phyloP scores from a whole-genome alignment of 2,797 vertebrate genomes.

The Acropternis orthonyx region DNA sequence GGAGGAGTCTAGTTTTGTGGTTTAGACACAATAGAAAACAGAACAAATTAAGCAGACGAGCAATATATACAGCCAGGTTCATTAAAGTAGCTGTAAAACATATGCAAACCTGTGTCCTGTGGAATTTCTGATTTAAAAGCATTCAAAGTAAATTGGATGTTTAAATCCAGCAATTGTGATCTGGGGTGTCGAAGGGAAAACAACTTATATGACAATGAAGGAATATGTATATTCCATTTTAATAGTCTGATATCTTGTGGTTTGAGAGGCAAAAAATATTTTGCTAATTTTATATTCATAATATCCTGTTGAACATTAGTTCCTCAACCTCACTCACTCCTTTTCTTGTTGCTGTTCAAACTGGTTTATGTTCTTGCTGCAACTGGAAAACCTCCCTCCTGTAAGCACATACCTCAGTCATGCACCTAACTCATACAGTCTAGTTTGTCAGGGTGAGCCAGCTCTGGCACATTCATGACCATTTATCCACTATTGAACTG shows the following conservation, averaged over 20 bases:
- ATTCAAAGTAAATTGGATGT: background rate
- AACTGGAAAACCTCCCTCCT: background rate
- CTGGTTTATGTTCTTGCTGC: background rate
- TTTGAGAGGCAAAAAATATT: background rate
- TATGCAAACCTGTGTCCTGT: background rate
- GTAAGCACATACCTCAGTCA: background rate
- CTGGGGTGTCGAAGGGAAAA: background rate
- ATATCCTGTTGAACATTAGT: background rate
- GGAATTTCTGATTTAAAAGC: background rate
- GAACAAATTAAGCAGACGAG: background rate
- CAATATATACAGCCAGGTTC: background rate
- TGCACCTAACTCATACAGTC: background rate
- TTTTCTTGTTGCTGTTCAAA: background rate
- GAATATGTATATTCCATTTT: background rate
- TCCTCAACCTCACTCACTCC: background rate
- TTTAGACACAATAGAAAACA: background rate
- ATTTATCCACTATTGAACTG: background rate
- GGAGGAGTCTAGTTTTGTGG: background rate
- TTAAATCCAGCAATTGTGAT: background rate
- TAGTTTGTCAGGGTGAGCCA: background rate
- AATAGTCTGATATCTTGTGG: background rate
- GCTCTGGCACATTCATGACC: background rate
- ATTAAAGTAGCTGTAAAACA: background rate
- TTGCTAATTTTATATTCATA: background rate
- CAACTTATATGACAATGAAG: background rate